A percentile compares a stretch with the other conserved stretches of the same genome.
These are phyloP conservation scores for Augochlorella aurata DNA, from an alignment of 2,888 invertebrate genomes.

Conservation along the genomic window DNA sequence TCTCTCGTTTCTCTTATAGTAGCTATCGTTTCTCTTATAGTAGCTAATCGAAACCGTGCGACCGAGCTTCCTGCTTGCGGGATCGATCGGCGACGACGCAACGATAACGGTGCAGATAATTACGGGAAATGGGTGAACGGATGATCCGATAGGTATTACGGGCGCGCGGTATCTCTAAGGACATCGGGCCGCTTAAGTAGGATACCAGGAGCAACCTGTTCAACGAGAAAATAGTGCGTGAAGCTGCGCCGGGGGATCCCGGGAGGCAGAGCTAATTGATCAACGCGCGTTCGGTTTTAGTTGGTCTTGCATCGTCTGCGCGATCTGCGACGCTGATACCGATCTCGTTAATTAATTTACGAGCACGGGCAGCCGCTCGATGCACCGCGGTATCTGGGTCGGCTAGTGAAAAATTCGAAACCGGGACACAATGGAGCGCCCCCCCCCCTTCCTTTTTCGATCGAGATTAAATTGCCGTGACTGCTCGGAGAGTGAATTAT, in stretches of 20 bases:
- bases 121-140: constrained; percentile 48
- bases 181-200: constrained; percentile 32
- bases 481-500: not conserved
- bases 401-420: not conserved
- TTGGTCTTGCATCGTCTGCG: not conserved
- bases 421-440: not conserved
- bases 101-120: constrained; percentile 46
- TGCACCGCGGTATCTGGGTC: not conserved
- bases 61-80: constrained; percentile 1
- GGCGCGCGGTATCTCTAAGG: constrained; percentile 36
- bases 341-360: constrained; percentile 23
- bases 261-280: constrained; percentile 30
- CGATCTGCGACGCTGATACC: constrained; percentile 1
- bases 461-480: not conserved
- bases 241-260: constrained; percentile 6
- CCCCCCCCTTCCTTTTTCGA: not conserved
- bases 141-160: constrained; percentile 32
- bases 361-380: not conserved
- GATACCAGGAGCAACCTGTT: constrained; percentile 44
- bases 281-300: constrained; percentile 18
- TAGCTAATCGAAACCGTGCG: not conserved
- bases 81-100: constrained; percentile 5
- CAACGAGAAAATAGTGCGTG: constrained; percentile 39
- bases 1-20: too few relatives aligned
- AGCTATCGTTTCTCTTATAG: not conserved